Evolutionary conservation across 1,140 invertebrate species (phyloP).

Genomic region (Aphaenogaster ashmeadi): DNA sequence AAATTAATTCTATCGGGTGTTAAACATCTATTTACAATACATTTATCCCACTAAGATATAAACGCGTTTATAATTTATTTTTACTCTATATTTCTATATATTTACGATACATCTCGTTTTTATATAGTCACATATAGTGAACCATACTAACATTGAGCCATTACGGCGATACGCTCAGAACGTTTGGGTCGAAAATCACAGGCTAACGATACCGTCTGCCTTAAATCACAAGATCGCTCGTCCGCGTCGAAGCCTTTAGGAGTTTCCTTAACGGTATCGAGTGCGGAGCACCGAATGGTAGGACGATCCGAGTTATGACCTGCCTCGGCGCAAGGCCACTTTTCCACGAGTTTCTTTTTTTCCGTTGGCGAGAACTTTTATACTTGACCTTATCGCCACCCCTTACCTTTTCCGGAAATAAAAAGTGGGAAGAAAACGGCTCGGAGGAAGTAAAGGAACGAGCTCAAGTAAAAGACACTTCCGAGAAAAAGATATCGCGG

Average conservation of each 20-base stretch:
- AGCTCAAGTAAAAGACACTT: constrained; percentile 19
- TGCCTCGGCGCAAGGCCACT: constrained; percentile 38
- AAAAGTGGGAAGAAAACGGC: constrained; percentile 20
- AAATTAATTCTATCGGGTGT: background rate
- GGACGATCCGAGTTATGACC: constrained; percentile 66
- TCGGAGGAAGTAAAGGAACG: background rate
- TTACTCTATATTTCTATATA: background rate
- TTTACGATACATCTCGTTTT: background rate
- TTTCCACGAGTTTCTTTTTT: constrained; percentile 55
- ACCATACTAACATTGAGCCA: background rate
- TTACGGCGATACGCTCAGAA: background rate
- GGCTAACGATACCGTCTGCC: constrained; percentile 18
- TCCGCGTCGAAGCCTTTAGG: constrained; percentile 47
- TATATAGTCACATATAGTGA: background rate
- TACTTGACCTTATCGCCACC: constrained; percentile 69
- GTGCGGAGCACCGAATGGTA: constrained; percentile 56
- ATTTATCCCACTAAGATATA: background rate
- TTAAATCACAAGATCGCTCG: constrained; percentile 59
- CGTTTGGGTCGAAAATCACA: constrained; percentile 34
- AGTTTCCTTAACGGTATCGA: constrained; percentile 65
- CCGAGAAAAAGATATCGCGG: background rate
- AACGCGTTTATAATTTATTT: background rate
- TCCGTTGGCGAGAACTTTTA: constrained; percentile 64
- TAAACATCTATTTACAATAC: constrained; percentile 5
- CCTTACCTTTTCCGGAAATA: constrained; percentile 42